Base-by-base conservation (phyloP, 2,888 invertebrate genomes). In the Nycteola revayana region DNA sequence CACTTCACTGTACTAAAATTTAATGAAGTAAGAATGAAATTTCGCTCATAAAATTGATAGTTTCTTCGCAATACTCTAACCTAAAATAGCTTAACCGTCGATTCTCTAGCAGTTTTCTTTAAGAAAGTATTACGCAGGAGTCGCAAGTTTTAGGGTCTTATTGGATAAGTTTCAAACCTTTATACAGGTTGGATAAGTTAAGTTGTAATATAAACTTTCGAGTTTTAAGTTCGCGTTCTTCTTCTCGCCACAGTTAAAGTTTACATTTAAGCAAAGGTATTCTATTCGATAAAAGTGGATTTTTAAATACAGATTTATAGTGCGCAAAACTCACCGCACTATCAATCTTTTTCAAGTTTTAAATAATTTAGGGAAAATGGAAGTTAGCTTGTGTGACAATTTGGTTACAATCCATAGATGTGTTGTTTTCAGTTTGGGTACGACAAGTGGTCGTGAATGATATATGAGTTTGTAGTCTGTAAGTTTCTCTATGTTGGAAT, bases 151-250 rank as follows among this genome's bases (percentile, higher is more conserved):
- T 60, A 61, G 58, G 70, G 66, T 75, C 66, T 80, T 85, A 84
- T 83, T 80, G 78, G 81, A 78, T 78, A 83, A 85, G 78, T 84
- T 84, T 68, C 49, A 68, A 67, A 73, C 71, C 73, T 66, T 66
- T 65, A 64, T 64, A 68, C 68, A 70, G 69, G 68, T 66, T 44
- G 62, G 62, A 60, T 68, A 66, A 66, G 78, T 73, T 80, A 73
- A 76, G 71, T 76, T 75, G 75, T 73, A 75, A 77, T 80, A 82
- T 73, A 79, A 83, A 83, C 69, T 83, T 83, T 66, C 9, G 55
- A 65, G 63, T 53, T 60, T 64, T 64, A 66, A 62, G 56, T 64
- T 60, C 58, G 57, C 58, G 66, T 60, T 59, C 62, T 64, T 60
- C 62, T 64, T 60, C 50, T 54, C 40, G 49, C 58, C 39, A 28